Evolutionary conservation across 2,797 vertebrate genomes (phyloP).

Genomic region (Cynopterus sphinx): DNA sequence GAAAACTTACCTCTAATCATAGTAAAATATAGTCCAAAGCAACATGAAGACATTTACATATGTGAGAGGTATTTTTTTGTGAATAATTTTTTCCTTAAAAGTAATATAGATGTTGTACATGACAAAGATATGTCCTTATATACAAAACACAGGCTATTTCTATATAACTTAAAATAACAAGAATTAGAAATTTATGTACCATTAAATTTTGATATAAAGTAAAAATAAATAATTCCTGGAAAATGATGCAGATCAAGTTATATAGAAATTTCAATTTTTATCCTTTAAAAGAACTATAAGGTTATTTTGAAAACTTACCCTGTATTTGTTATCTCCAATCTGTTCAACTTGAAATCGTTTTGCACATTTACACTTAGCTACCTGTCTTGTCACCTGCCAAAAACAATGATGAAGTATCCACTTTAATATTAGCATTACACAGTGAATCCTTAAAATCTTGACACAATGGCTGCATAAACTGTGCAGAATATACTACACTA

Average conservation of each 20-base stretch:
- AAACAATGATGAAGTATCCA: slow-evolving; percentile 54
- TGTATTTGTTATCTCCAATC: slow-evolving; percentile 99
- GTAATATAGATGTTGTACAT: not conserved
- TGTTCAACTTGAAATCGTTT: slow-evolving; percentile 99
- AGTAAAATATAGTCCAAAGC: slow-evolving; percentile 27
- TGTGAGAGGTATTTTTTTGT: not conserved
- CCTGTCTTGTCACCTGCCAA: slow-evolving; percentile 96
- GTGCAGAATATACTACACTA: not conserved
- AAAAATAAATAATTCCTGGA: slow-evolving; percentile 40
- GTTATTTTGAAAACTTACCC: slow-evolving; percentile 88
- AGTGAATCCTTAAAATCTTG: not conserved
- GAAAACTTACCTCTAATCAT: slow-evolving; percentile 34
- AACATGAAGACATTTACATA: not conserved
- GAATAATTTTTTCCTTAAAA: not conserved
- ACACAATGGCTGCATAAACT: not conserved
- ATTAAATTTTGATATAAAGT: not conserved
- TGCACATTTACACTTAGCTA: slow-evolving; percentile 99
- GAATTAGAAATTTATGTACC: not conserved
- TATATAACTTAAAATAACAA: not conserved
- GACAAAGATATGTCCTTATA: not conserved
- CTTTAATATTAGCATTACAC: slow-evolving; percentile 4
- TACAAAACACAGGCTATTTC: not conserved
- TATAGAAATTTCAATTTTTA: not conserved
- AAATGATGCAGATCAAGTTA: slow-evolving; percentile 7
- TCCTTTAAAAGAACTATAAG: slow-evolving; percentile 9